Percentiles rank a stretch among this genome's conserved stretches.
Evolutionary conservation across 2,797 vertebrate genomes (phyloP).

Genomic region (Ibycter americanus): DNA sequence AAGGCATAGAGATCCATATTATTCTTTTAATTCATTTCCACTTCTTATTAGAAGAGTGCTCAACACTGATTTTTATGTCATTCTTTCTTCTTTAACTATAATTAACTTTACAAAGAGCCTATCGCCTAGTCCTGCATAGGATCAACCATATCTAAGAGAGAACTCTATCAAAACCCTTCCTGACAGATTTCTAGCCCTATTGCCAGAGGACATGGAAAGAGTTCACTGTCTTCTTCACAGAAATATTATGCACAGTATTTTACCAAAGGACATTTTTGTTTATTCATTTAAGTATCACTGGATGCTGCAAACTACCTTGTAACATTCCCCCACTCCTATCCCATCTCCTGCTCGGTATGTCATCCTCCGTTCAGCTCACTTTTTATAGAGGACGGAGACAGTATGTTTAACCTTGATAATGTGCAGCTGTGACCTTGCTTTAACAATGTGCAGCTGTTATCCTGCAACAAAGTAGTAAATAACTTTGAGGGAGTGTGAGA

Average conservation of each 20-base stretch:
- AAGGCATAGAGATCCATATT: background rate
- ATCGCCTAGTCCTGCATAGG: background rate
- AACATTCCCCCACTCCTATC: background rate
- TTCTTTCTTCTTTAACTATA: background rate
- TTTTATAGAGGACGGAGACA: too few species aligned
- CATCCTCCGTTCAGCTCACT: background rate
- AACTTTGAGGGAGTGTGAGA: too few species aligned
- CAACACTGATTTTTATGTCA: background rate
- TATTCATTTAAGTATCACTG: background rate
- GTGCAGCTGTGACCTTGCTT: too few species aligned
- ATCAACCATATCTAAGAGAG: background rate
- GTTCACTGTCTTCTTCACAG: background rate
- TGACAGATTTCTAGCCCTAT: background rate
- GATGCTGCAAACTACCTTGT: background rate
- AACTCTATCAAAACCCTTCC: background rate
- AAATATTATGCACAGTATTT: background rate
- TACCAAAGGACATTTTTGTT: background rate
- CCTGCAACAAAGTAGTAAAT: too few species aligned
- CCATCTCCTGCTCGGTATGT: background rate
- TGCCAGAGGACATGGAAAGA: background rate
- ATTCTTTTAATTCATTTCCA: background rate
- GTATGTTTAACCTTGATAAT: too few species aligned
- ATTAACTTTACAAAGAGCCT: background rate
- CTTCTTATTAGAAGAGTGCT: rapidly evolving
- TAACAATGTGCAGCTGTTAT: too few species aligned